These are phyloP conservation scores for Dromiciops gliroides DNA, from an alignment of 2,113 vertebrate species.

Conservation along the genomic window DNA sequence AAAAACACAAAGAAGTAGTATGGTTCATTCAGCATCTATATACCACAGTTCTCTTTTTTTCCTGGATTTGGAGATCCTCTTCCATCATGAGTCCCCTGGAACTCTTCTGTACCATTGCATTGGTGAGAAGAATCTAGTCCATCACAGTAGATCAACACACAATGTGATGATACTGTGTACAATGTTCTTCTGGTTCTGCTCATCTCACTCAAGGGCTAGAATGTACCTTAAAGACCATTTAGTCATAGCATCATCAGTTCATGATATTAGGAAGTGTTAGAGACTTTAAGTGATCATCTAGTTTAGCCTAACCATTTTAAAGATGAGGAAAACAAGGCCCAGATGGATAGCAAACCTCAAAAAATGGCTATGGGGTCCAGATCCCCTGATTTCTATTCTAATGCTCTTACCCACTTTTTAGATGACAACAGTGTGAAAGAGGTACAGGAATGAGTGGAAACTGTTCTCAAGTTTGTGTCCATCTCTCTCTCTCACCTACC, in stretches of 20 bases:
- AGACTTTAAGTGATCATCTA: not conserved
- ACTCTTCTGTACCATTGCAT: too few species aligned
- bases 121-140: too few species aligned
- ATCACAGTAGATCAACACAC: too few species aligned
- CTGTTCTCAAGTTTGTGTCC: not conserved
- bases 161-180: too few species aligned
- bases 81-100: too few species aligned
- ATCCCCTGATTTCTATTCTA: not conserved
- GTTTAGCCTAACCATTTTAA: not conserved
- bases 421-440: not conserved
- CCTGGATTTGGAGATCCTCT: too few species aligned
- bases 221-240: not conserved
- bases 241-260: not conserved
- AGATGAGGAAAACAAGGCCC: not conserved
- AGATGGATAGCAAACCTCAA: not conserved
- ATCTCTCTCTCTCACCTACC: not conserved
- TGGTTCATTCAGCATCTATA: too few species aligned
- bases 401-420: not conserved
- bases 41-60: too few species aligned
- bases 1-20: too few species aligned
- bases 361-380: not conserved
- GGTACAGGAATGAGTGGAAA: not conserved
- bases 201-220: too few species aligned
- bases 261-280: not conserved
- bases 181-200: too few species aligned